phyloP scores from a whole-genome alignment of 1,140 invertebrate genomes.

The Heliconius hermathena region DNA sequence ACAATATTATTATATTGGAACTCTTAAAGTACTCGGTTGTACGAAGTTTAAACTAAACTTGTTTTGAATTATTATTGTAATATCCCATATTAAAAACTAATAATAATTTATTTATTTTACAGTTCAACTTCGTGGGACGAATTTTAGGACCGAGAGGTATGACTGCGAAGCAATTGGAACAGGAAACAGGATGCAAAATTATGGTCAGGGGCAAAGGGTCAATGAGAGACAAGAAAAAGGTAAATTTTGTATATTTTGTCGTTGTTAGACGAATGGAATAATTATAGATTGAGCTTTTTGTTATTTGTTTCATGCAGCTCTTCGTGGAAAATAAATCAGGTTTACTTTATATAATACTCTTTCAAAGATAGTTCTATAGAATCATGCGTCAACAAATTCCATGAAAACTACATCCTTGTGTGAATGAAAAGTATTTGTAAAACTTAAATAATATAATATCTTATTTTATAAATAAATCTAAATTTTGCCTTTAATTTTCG shows the following conservation, averaged over 20 bases:
- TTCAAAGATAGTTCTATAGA: conserved; percentile 24
- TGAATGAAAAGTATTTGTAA: not conserved
- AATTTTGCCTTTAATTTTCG: conserved; percentile 17
- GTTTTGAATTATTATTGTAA: not conserved
- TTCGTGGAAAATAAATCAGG: conserved; percentile 32
- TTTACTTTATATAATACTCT: conserved; percentile 28
- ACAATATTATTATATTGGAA: conserved; percentile 23
- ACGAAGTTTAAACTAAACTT: not conserved
- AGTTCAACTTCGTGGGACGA: conserved; percentile 99
- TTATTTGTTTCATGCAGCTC: conserved; percentile 46
- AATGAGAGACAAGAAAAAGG: conserved; percentile 99
- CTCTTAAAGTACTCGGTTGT: conserved; percentile 36
- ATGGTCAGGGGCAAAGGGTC: conserved; percentile 99
- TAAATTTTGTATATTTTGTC: conserved; percentile 74
- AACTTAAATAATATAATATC: not conserved
- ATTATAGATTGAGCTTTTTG: conserved; percentile 5
- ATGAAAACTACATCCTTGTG: conserved; percentile 28
- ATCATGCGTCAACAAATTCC: conserved; percentile 34
- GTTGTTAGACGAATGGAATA: not conserved
- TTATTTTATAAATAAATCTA: conserved; percentile 7
- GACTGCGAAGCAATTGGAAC: conserved; percentile 99
- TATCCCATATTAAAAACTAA: not conserved
- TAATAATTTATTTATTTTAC: conserved; percentile 80
- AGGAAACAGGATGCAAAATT: conserved; percentile 99
- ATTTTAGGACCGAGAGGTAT: conserved; percentile 99